These are phyloP conservation scores for Prunella strophiata DNA, from an alignment of 2,797 vertebrate species.

Conservation along the genomic window DNA sequence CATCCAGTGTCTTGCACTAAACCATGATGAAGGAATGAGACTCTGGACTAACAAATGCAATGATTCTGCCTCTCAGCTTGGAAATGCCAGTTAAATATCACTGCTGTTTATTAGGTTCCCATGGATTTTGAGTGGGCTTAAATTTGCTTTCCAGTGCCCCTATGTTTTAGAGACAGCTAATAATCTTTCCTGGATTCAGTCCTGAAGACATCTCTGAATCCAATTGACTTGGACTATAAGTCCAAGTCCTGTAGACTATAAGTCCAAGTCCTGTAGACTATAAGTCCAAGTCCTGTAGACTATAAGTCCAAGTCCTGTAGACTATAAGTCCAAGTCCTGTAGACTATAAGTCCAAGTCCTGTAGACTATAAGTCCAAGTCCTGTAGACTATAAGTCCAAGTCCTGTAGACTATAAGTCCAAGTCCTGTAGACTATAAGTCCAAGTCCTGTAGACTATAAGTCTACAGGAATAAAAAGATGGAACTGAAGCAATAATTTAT, in stretches of 20 bases:
- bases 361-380: neutral
- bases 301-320: too few relatives aligned
- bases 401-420: neutral
- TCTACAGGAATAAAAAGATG: neutral
- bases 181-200: neutral
- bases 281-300: too few relatives aligned
- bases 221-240: neutral
- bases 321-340: too few relatives aligned
- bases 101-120: conserved; percentile 37
- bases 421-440: neutral
- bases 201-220: neutral
- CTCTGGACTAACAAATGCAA: neutral
- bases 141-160: neutral
- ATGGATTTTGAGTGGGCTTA: conserved; percentile 26
- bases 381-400: neutral
- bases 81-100: conserved; percentile 53
- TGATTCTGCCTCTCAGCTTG: conserved; percentile 24
- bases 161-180: neutral
- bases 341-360: too few relatives aligned
- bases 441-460: too few relatives aligned
- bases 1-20: neutral
- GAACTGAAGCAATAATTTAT: neutral
- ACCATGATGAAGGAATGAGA: neutral
- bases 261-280: too few relatives aligned
- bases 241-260: too few relatives aligned